These are phyloP conservation scores for Heliconius ismenius DNA, from an alignment of 2,888 invertebrate genomes.

Conservation along the genomic window DNA sequence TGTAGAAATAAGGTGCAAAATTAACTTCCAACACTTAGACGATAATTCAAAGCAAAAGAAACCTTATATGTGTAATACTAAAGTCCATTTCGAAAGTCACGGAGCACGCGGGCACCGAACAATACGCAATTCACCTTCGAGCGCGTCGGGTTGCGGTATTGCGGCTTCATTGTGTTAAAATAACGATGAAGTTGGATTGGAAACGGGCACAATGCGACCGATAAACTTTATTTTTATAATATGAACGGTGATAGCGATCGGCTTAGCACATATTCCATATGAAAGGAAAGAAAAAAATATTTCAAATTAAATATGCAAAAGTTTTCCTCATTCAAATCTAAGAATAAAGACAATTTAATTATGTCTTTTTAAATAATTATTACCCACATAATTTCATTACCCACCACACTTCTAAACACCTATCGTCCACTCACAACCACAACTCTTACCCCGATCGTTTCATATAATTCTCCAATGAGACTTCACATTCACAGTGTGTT, in stretches of 20 bases:
- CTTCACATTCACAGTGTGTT: constrained; percentile 69
- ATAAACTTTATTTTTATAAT: constrained; percentile 56
- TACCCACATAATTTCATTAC: not conserved
- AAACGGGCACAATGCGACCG: constrained; percentile 66
- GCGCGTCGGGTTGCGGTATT: constrained; percentile 80
- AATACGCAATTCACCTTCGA: constrained; percentile 82
- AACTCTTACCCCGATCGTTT: constrained; percentile 60
- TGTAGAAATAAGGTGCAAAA: constrained; percentile 47
- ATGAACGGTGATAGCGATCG: constrained; percentile 25
- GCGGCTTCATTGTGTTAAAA: constrained; percentile 81
- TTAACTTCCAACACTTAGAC: constrained; percentile 47
- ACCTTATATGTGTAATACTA: constrained; percentile 74
- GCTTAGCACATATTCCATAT: not conserved
- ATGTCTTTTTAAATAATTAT: too few relatives aligned
- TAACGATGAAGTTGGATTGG: constrained; percentile 75
- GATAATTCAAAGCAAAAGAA: constrained; percentile 65
- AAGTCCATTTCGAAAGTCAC: constrained; percentile 76
- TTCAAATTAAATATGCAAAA: not conserved
- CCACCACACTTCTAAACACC: not conserved
- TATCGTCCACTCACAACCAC: constrained; percentile 24
- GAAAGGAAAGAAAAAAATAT: not conserved
- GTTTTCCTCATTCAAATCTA: not conserved
- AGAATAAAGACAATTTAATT: not conserved
- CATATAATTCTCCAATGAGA: constrained; percentile 71
- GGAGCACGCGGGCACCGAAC: constrained; percentile 76